Evolutionary conservation across 1,140 invertebrate species (phyloP).

Genomic region (Plectrocnemia conspersa): DNA sequence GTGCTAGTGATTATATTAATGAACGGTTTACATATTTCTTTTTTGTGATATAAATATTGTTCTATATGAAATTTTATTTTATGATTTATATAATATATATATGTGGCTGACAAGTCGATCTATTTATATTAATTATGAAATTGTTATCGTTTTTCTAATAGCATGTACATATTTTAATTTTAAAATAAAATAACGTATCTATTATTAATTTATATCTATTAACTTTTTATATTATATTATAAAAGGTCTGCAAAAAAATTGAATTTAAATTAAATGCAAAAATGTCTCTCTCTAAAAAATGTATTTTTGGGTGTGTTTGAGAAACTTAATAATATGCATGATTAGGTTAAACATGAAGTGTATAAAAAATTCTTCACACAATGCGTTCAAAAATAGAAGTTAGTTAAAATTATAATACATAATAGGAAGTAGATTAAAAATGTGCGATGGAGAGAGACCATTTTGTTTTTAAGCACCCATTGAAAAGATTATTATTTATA

Average conservation of each 20-base stretch:
- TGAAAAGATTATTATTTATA: too few relatives aligned
- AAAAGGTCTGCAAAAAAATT: neutral
- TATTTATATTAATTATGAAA: neutral
- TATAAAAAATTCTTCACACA: neutral
- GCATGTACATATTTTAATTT: neutral
- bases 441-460: neutral
- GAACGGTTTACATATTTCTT: neutral
- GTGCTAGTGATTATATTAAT: slow-evolving; percentile 1
- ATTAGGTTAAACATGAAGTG: too few relatives aligned
- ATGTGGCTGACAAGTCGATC: neutral
- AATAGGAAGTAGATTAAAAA: neutral
- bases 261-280: neutral
- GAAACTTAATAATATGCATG: too few relatives aligned
- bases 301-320: neutral
- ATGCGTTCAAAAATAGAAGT: neutral
- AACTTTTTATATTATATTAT: neutral
- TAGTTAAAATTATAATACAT: neutral
- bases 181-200: slow-evolving; percentile 5
- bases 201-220: neutral
- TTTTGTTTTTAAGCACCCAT: neutral
- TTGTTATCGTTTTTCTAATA: neutral
- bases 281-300: neutral
- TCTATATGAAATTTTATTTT: neutral
- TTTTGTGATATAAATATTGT: neutral
- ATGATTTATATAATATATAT: neutral